Conservation (phyloP, 1,140 invertebrate species). For the Pseudomyrmex pallidus region DNA sequence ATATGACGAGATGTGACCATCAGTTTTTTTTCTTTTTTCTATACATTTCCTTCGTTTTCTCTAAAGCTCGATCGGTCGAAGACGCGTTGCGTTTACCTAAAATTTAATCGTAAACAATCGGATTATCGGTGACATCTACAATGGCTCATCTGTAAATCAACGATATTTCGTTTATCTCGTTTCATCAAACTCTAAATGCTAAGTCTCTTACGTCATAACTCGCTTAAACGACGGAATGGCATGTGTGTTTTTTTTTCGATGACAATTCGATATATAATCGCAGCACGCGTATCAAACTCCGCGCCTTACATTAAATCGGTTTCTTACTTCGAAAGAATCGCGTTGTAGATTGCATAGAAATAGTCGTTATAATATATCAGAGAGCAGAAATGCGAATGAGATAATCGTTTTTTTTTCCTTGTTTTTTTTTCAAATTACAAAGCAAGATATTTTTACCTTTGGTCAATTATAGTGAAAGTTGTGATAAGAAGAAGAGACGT, state of each 20-base stretch:
- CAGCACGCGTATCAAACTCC: constrained; percentile 43
- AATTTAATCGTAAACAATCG: constrained; percentile 40
- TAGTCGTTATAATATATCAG: constrained; percentile 22
- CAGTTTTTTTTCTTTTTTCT: neutral
- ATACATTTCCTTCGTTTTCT: constrained; percentile 42
- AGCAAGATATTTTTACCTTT: constrained; percentile 33
- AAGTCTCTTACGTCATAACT: constrained; percentile 46
- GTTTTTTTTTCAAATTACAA: constrained; percentile 22
- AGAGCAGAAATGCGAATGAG: constrained; percentile 37
- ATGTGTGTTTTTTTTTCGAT: constrained; percentile 32
- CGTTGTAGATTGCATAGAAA: constrained; percentile 24
- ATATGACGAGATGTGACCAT: constrained; percentile 75
- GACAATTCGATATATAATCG: constrained; percentile 47
- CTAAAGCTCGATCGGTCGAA: constrained; percentile 64
- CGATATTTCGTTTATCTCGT: constrained; percentile 15
- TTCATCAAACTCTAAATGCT: constrained; percentile 45
- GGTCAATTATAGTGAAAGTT: constrained; percentile 41
- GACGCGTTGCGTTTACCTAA: constrained; percentile 15
- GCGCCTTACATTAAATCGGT: constrained; percentile 32
- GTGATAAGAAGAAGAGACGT: neutral
- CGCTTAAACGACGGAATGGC: constrained; percentile 50
- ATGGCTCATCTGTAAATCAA: constrained; percentile 42
- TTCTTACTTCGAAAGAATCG: constrained; percentile 19
- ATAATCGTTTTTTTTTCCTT: constrained; percentile 18
- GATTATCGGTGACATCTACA: constrained; percentile 27